Conservation (phyloP, 2,113 vertebrate genomes). For the Odocoileus virginianus region DNA sequence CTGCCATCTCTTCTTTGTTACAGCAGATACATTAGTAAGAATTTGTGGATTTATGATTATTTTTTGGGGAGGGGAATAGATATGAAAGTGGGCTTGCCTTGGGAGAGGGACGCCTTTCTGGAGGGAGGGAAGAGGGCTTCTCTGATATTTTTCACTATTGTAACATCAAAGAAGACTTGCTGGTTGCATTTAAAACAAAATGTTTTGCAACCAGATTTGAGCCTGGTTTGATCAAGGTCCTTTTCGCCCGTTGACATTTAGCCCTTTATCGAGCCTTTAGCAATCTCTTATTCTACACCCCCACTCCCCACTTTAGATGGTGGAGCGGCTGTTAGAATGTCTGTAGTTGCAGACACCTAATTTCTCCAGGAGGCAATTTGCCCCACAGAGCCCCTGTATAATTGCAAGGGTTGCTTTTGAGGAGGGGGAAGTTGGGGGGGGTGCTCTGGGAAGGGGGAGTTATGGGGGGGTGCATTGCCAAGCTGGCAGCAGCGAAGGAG, state of each 20-base stretch:
- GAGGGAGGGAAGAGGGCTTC: neutral
- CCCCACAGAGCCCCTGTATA: constrained; percentile 43
- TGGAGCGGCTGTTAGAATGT: neutral
- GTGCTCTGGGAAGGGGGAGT: neutral
- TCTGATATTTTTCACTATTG: constrained; percentile 39
- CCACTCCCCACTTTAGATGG: neutral
- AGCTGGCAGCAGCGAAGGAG: neutral
- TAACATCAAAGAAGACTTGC: constrained; percentile 66
- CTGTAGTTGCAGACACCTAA: neutral
- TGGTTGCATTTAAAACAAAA: constrained; percentile 55
- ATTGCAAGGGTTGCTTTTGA: constrained; percentile 60
- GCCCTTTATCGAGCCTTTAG: constrained; percentile 26
- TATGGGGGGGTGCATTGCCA: neutral
- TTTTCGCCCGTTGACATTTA: constrained; percentile 53
- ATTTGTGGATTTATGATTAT: constrained; percentile 74
- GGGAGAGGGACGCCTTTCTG: constrained; percentile 28
- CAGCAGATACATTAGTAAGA: constrained; percentile 81
- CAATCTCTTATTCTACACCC: neutral
- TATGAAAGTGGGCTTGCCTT: constrained; percentile 36
- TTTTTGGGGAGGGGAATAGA: constrained; percentile 17
- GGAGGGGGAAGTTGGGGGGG: constrained; percentile 9
- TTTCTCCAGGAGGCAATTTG: constrained; percentile 55
- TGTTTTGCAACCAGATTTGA: constrained; percentile 66
- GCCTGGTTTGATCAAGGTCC: constrained; percentile 60
- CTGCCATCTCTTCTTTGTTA: constrained; percentile 82